A percentile compares a stretch with the other conserved stretches of the same genome.
These are phyloP conservation scores for Cetoscarus ocellatus DNA, from an alignment of 2,797 vertebrate genomes.

Conservation along the genomic window DNA sequence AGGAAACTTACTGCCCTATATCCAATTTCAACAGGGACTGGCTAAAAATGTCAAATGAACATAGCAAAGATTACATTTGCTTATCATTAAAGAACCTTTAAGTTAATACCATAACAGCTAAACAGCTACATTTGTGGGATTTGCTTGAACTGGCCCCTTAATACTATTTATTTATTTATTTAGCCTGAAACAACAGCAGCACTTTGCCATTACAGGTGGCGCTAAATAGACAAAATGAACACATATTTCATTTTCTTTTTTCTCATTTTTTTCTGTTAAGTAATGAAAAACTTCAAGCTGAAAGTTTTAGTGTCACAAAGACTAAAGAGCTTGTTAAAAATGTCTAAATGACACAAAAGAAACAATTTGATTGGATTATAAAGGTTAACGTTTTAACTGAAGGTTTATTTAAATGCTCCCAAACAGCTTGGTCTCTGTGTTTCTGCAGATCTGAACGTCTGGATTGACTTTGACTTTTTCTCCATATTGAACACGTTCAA, in stretches of 20 bases:
- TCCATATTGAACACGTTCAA: constrained; percentile 59
- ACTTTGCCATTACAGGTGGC: background rate
- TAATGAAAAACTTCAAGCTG: too few relatives aligned
- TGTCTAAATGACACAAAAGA: background rate
- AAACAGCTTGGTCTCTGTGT: constrained; percentile 61
- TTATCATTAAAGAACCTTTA: background rate
- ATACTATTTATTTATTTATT: constrained; percentile 54
- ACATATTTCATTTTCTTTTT: background rate
- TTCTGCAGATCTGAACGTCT: constrained; percentile 35
- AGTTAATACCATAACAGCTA: background rate
- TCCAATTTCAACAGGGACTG: too few relatives aligned
- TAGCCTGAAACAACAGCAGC: constrained; percentile 4
- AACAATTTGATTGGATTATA: background rate
- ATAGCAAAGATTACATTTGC: too few relatives aligned
- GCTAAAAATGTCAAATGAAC: too few relatives aligned
- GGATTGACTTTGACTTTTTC: constrained; percentile 47
- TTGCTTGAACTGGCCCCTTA: constrained; percentile 22
- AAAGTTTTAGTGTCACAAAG: too few relatives aligned
- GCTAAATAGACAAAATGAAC: background rate
- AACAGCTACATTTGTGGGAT: background rate
- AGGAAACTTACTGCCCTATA: background rate
- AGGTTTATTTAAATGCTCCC: background rate
- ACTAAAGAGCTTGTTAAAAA: background rate
- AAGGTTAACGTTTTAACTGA: background rate
- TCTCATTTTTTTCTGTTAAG: too few relatives aligned